Base-by-base conservation (phyloP, 2,888 invertebrate genomes). In the Ennomos erosarius region DNA sequence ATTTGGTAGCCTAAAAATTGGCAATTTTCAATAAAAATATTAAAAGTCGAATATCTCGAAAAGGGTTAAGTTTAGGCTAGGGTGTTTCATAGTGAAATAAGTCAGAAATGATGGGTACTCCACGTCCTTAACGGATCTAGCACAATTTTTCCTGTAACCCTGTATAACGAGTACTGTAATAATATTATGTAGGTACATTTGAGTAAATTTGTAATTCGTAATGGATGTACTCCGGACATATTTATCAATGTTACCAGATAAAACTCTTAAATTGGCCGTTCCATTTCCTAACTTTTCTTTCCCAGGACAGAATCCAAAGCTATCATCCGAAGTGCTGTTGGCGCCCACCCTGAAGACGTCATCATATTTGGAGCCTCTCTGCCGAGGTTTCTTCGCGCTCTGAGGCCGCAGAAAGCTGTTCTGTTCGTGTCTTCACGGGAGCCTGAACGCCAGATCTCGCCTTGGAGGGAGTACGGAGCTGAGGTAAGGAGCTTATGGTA, bases 381-480 rank as follows among this genome's bases (percentile, higher is more conserved):
- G 62, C 94, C 96, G 71, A 95, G 97, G 79, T 93, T 98, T 67
- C 94, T 97, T 50, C 93, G 95, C 69, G 95, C 95, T 13, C 87
- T 97, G 68, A 91, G 95, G 69, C 93, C 97, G 0, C 86, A 91
- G 53, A 90, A 92, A 50, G 93, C 94, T 54, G 91, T 95, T 12
- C 95, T 97, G 33, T 96, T 97, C 81, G 96, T 96, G 43, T 97
- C 97, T 0, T 87, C 90, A 1, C 66, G 92, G 58, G 92, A 91
- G 71, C 87, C 92, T 0, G 91, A 90, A 68, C 74, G 84, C n/a
- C 92, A 90, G 83, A 90, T 98, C 43, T 93, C 95, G 54, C 96
- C 98, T 26, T 98, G 98, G 98, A 94, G 95, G 69, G 97, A 97
- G 79, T 93, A 94, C 54, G 95, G 95, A 34, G 95, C 96, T 66